Evolutionary conservation across 2,113 vertebrate species (phyloP).

Genomic region (Corythaixoides concolor): DNA sequence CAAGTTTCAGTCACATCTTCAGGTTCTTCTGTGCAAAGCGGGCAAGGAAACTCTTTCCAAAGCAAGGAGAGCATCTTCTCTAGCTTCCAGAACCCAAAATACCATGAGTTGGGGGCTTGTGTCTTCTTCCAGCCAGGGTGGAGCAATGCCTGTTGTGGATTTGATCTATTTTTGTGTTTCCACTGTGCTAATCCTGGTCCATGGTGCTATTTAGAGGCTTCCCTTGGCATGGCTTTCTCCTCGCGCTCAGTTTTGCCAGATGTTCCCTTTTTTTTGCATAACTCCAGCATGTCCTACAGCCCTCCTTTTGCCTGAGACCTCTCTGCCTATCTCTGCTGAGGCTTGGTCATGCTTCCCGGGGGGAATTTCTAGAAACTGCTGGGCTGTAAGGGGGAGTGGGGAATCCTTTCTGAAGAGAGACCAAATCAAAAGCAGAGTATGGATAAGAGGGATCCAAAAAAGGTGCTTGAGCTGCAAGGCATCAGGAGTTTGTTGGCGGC

Average conservation of each 20-base stretch:
- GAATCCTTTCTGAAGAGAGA: not conserved
- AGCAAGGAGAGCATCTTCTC: not conserved
- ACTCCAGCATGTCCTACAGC: not conserved
- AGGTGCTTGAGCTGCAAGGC: not conserved
- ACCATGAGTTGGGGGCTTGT: accelerated
- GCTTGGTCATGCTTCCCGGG: accelerated
- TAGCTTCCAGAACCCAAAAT: not conserved
- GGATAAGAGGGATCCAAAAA: not conserved
- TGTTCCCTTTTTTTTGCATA: not conserved
- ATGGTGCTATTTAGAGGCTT: not conserved
- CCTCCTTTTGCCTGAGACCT: accelerated
- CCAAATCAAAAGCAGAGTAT: not conserved
- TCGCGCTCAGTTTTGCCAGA: accelerated
- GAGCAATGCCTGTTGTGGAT: not conserved
- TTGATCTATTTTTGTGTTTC: not conserved
- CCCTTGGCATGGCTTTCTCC: not conserved
- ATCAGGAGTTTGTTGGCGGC: not conserved
- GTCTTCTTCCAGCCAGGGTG: not conserved
- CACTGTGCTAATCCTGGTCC: not conserved
- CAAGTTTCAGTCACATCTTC: not conserved
- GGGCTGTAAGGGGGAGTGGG: too few relatives aligned
- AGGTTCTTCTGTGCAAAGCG: not conserved
- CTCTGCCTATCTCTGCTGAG: not conserved
- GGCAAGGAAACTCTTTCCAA: not conserved
- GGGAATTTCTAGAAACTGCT: not conserved